phyloP scores from a whole-genome alignment of 2,797 vertebrate genomes.

The Perodicticus potto region DNA sequence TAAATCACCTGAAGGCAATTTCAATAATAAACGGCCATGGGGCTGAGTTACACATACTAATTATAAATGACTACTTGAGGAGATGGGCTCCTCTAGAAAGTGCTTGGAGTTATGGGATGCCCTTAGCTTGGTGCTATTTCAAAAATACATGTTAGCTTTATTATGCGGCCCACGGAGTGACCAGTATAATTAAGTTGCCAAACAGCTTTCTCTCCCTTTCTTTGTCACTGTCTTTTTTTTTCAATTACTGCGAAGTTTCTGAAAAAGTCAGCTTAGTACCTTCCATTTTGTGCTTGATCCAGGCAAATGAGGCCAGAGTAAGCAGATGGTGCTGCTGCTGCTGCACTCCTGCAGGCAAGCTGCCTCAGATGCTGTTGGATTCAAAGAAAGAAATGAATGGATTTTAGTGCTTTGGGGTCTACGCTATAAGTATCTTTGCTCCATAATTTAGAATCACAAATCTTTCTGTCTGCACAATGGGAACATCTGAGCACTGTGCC shows the following conservation, averaged over 20 bases:
- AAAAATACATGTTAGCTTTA: slow-evolving; percentile 52
- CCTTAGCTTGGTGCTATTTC: slow-evolving; percentile 58
- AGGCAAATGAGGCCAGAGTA: slow-evolving; percentile 66
- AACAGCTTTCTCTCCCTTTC: slow-evolving; percentile 22
- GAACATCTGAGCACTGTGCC: not conserved
- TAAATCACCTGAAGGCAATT: slow-evolving; percentile 85
- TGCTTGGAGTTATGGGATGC: slow-evolving; percentile 59
- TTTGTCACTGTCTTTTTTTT: slow-evolving; percentile 68
- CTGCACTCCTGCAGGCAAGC: not conserved
- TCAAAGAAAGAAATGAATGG: not conserved
- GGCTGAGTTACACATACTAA: slow-evolving; percentile 81
- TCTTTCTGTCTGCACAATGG: slow-evolving; percentile 48
- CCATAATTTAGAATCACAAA: not conserved
- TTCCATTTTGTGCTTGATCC: slow-evolving; percentile 68
- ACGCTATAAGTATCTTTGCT: not conserved
- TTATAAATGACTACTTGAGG: slow-evolving; percentile 82
- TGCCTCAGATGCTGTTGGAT: not conserved
- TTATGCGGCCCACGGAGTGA: slow-evolving; percentile 52
- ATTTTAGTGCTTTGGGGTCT: not conserved
- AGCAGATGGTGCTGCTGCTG: slow-evolving; percentile 53
- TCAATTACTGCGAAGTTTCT: slow-evolving; percentile 78
- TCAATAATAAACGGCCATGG: slow-evolving; percentile 86
- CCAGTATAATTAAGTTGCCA: slow-evolving; percentile 73
- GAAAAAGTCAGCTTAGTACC: slow-evolving; percentile 66
- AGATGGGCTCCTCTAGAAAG: slow-evolving; percentile 68